Conservation (phyloP, 92 coral and sea anemone genomes). For the Desmophyllum pertusum region DNA sequence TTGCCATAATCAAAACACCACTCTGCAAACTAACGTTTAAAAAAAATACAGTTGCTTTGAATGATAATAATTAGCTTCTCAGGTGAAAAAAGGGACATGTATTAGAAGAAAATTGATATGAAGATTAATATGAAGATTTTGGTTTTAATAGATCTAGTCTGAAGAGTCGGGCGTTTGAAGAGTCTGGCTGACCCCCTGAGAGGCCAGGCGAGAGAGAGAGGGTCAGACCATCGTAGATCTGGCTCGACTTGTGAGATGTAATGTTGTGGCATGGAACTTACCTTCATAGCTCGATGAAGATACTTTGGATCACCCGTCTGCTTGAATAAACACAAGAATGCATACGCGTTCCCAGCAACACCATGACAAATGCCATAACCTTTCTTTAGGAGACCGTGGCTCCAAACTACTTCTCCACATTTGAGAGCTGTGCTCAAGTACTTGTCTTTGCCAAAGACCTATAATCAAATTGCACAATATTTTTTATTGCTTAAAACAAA, state of each 20-base stretch:
- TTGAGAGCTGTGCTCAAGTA: conserved; percentile 82
- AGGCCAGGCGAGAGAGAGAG: too few species aligned
- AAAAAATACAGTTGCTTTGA: neutral
- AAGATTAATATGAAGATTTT: too few species aligned
- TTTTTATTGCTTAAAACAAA: neutral
- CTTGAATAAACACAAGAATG: conserved; percentile 79
- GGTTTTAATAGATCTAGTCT: too few species aligned
- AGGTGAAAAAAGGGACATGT: too few species aligned
- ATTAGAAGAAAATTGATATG: too few species aligned
- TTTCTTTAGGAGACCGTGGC: conserved; percentile 84
- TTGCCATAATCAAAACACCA: conserved; percentile 93
- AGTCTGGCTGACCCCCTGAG: too few species aligned
- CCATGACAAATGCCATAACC: conserved; percentile 99
- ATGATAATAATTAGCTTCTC: too few species aligned
- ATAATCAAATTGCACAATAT: neutral
- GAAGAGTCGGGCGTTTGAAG: too few species aligned
- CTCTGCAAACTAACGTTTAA: conserved; percentile 86
- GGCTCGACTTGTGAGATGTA: too few species aligned
- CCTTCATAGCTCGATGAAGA: conserved; percentile 86
- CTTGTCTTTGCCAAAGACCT: conserved; percentile 86
- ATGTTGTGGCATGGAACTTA: neutral
- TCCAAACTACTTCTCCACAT: conserved; percentile 95
- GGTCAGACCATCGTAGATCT: too few species aligned
- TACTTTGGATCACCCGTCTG: conserved; percentile 72
- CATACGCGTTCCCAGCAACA: conserved; percentile 93